These are phyloP conservation scores for Megalops atlanticus DNA, from an alignment of 2,113 vertebrate genomes.

Conservation along the genomic window DNA sequence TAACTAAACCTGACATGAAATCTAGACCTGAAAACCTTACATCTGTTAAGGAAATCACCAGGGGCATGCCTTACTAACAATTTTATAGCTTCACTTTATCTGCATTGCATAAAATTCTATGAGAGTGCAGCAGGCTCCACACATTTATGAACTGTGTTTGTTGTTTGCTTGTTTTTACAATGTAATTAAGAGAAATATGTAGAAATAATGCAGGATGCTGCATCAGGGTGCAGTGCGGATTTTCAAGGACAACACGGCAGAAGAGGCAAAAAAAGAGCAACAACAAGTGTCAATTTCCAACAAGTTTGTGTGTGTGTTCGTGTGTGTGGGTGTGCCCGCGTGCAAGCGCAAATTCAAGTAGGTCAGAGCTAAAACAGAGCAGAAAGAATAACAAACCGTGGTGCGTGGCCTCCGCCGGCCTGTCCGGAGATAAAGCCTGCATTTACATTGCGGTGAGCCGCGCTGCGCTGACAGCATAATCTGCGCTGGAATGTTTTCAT, in stretches of 20 bases:
- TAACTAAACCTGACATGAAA: neutral
- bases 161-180: no score
- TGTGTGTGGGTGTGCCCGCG: neutral
- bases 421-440: neutral
- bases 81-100: neutral
- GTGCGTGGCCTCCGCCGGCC: neutral
- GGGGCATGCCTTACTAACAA: neutral
- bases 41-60: neutral
- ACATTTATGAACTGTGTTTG: neutral
- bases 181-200: neutral
- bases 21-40: neutral
- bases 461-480: constrained; percentile 28
- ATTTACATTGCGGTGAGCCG: constrained; percentile 7
- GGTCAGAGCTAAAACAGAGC: neutral
- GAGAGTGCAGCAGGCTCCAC: neutral
- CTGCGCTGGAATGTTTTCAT: constrained; percentile 29
- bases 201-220: neutral
- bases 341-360: neutral
- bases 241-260: neutral
- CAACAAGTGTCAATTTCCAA: neutral
- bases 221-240: neutral
- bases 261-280: neutral
- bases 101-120: neutral
- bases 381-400: neutral
- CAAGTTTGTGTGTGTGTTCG: neutral